Evolutionary conservation across 1,140 invertebrate species (phyloP), one percentile per base, ranked within the genome.

Genomic region (Ruditapes philippinarum): DNA sequence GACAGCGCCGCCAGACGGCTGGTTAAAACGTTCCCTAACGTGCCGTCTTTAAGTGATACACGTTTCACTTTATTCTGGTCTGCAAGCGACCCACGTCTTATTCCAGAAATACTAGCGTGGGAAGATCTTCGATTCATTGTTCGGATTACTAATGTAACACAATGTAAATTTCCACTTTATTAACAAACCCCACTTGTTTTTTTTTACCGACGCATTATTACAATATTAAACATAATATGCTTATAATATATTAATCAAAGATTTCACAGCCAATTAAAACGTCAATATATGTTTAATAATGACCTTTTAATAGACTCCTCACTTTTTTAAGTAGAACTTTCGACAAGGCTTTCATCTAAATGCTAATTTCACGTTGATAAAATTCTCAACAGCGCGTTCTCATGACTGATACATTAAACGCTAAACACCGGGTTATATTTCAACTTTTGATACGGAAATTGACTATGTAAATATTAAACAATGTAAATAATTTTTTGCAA

Each of bases 1-100:
- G 86, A 57, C 0, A 92, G 42, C 17, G 89, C 83, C 0, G 62
- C 73, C 25, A 82, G 60, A 14, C 88, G 82, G 45, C 80, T 70
- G 12, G 45, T 33, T 22, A 78, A 65, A 9, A 86, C 60, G 49
- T 80, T 74, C 14, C 68, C 54, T 22, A 92, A 49, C 19, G 82
- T 90, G 25, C 89, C 89, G 40, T 92, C 91, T 54, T 90, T 91
- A 7, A 92, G 36, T 11, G 90, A 91, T 31, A 91, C 87, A 4
- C 91, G 81, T 78, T 92, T 92, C 17, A 74, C 65, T 19, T 54
- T 33, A 54, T 25, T 57, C 9, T 60, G 60, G 12, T 70, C 89
- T 19, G 79, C 45, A 4, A 87, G 25, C 0, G 91, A 92, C 12
- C 84, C 73, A 42, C 89, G 51, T 19, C 91, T 70, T n/a, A 80